Conservation (phyloP, 2,113 vertebrate genomes). For the Albula goreensis region DNA sequence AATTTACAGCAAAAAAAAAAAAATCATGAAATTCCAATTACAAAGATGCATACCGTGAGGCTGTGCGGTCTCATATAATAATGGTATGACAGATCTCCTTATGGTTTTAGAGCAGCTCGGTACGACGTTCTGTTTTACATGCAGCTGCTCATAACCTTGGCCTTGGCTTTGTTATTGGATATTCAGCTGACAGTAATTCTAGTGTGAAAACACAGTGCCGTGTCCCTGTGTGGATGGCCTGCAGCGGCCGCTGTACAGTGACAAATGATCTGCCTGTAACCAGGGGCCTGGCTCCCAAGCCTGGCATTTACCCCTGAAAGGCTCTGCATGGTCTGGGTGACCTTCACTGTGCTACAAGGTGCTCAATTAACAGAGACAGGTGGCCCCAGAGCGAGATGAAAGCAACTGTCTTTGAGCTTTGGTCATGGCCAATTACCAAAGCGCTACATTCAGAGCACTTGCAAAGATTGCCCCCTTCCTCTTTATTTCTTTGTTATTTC, state of each 20-base stretch:
- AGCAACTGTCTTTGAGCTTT: neutral
- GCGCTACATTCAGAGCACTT: neutral
- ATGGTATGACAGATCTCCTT: neutral
- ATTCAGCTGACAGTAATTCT: neutral
- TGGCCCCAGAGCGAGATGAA: neutral
- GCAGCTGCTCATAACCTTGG: neutral
- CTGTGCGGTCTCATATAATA: neutral
- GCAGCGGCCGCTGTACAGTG: neutral
- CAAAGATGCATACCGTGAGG: neutral
- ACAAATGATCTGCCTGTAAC: neutral
- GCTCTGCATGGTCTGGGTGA: neutral
- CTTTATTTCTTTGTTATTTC: neutral
- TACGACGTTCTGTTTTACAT: neutral
- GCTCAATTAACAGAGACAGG: neutral
- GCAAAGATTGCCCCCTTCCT: neutral
- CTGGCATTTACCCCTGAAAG: neutral
- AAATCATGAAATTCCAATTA: neutral
- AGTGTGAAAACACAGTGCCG: neutral
- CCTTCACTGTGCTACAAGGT: neutral
- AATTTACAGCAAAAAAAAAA: no score
- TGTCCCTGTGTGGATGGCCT: neutral
- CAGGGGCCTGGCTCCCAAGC: neutral
- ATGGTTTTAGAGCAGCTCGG: neutral
- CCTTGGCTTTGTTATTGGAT: neutral
- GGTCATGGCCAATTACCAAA: constrained; percentile 15